Evolutionary conservation across 2,113 vertebrate species (phyloP).

Genomic region (Mirza zaza): DNA sequence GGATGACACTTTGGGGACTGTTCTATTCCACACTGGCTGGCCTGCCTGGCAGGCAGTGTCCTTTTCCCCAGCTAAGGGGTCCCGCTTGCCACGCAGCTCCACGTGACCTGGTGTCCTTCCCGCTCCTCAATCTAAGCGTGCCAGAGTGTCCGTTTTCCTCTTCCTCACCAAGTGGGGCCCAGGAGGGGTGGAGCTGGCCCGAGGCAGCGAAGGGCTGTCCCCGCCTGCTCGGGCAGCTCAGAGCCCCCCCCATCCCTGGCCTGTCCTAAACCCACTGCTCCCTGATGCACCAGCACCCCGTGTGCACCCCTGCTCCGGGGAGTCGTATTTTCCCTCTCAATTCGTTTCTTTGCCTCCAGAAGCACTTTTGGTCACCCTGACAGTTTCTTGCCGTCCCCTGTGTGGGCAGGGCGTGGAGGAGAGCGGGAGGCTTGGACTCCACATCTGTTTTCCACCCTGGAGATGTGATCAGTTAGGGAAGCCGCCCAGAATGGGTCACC

Average conservation of each 20-base stretch:
- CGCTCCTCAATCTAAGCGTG: fast-evolving
- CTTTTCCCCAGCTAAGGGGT: background rate
- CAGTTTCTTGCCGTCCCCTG: background rate
- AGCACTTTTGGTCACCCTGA: background rate
- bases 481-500: background rate
- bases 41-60: fast-evolving
- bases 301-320: fast-evolving
- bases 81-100: fast-evolving
- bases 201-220: fast-evolving
- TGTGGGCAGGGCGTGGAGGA: fast-evolving
- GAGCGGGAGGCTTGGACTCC: fast-evolving
- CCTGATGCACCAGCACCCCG: background rate
- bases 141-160: fast-evolving
- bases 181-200: fast-evolving
- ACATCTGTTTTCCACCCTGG: background rate
- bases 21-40: fast-evolving
- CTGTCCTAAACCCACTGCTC: fast-evolving
- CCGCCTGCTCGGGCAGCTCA: fast-evolving
- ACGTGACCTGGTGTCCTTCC: background rate
- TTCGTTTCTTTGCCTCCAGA: background rate
- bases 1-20: background rate
- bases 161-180: fast-evolving
- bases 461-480: background rate
- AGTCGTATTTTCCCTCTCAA: fast-evolving
- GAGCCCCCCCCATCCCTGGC: fast-evolving